Conservation (phyloP, 1,140 invertebrate genomes). For the Drosophila lini region DNA sequence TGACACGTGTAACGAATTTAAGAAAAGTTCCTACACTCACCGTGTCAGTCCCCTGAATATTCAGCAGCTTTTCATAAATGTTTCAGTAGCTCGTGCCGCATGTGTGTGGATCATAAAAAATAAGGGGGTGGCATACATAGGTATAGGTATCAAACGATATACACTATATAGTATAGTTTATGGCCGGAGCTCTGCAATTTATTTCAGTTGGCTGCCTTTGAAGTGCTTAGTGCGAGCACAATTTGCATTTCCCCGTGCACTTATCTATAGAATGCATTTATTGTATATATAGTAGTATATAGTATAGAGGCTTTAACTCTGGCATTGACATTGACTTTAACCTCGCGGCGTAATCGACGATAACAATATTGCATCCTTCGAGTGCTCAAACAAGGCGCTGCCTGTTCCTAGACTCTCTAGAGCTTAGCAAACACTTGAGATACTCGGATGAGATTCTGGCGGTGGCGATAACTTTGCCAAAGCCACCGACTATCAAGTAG, state of each 20-base stretch:
- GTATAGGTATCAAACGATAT: constrained; percentile 16
- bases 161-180: constrained; percentile 19
- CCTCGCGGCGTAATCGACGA: constrained; percentile 15
- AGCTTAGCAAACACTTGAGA: constrained; percentile 46
- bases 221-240: constrained; percentile 5
- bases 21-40: not conserved
- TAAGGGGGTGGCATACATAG: constrained; percentile 1
- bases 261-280: constrained; percentile 33
- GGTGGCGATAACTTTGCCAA: constrained; percentile 30
- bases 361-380: constrained; percentile 33
- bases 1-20: constrained; percentile 7
- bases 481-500: constrained; percentile 39
- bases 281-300: not conserved
- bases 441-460: constrained; percentile 21
- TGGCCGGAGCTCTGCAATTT: constrained; percentile 31
- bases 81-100: constrained; percentile 15
- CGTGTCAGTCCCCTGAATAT: not conserved
- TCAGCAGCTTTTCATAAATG: constrained; percentile 14
- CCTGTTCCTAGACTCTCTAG: constrained; percentile 25
- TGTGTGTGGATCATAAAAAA: constrained; percentile 39
- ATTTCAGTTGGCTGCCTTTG: constrained; percentile 32
- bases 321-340: constrained; percentile 42
- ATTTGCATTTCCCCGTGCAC: constrained; percentile 43
- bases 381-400: constrained; percentile 29
- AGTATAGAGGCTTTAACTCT: constrained; percentile 15